phyloP scores from a whole-genome alignment of 2,797 vertebrate genomes.

The Zalophus californianus region DNA sequence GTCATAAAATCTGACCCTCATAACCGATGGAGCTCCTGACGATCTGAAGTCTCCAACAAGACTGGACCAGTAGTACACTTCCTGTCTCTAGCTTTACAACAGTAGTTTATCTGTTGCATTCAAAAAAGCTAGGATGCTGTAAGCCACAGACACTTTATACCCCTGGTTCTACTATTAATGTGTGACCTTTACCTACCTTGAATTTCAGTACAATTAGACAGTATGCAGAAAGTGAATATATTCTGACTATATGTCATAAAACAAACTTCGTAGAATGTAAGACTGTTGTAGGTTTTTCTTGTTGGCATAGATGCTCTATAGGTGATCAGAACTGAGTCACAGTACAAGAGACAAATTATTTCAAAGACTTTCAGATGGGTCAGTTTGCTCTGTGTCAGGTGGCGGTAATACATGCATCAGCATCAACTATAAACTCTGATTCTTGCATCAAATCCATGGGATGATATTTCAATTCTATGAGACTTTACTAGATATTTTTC shows the following conservation, averaged over 20 bases:
- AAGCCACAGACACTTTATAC: not conserved
- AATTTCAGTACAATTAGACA: not conserved
- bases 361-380: not conserved
- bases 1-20: not conserved
- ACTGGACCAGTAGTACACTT: not conserved
- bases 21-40: not conserved
- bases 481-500: not conserved
- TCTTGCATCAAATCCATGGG: not conserved
- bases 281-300: not conserved
- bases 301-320: not conserved
- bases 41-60: not conserved
- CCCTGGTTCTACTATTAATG: not conserved
- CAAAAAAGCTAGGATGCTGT: not conserved
- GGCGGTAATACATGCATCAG: not conserved
- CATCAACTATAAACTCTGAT: not conserved
- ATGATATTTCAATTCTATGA: not conserved
- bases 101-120: not conserved
- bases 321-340: not conserved
- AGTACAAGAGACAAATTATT: not conserved
- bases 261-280: not conserved
- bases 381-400: not conserved
- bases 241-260: not conserved
- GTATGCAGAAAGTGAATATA: not conserved
- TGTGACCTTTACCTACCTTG: not conserved
- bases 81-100: not conserved